Conservation (phyloP, 2,797 vertebrate genomes). For the Chrosomus eos region DNA sequence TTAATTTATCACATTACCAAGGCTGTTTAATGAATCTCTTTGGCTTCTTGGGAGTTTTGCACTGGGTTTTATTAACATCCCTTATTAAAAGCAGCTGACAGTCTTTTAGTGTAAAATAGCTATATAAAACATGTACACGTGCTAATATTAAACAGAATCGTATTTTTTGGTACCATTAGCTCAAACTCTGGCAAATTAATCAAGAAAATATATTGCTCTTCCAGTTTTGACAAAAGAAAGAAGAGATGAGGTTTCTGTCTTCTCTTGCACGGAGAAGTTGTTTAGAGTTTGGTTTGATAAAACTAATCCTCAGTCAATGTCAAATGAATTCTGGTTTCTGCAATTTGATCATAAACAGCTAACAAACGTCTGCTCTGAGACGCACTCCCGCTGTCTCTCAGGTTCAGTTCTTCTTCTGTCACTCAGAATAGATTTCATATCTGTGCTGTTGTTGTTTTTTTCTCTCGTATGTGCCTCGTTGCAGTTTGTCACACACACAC, state of each 20-base stretch:
- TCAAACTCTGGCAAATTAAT: not conserved
- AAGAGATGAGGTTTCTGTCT: not conserved
- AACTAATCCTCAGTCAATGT: not conserved
- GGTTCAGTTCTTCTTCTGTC: constrained; percentile 21
- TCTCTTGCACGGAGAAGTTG: not conserved
- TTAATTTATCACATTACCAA: not conserved
- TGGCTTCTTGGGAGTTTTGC: constrained; percentile 1
- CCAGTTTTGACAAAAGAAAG: not conserved
- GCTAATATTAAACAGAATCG: not conserved
- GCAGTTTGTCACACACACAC: constrained; percentile 27
- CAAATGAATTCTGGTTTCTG: not conserved
- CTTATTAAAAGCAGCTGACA: not conserved
- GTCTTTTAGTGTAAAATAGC: not conserved
- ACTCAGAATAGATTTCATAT: constrained; percentile 45
- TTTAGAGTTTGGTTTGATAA: not conserved
- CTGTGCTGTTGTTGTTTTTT: not conserved
- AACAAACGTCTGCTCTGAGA: not conserved
- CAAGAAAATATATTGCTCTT: not conserved
- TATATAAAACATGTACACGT: not conserved
- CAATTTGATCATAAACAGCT: constrained; percentile 6
- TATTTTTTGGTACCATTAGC: not conserved
- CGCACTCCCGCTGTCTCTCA: not conserved
- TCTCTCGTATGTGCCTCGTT: constrained; percentile 4
- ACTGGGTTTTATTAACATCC: constrained; percentile 6
- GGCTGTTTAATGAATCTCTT: not conserved